phyloP scores from a whole-genome alignment of 1,140 invertebrate species.

The Steinernema feltiae region DNA sequence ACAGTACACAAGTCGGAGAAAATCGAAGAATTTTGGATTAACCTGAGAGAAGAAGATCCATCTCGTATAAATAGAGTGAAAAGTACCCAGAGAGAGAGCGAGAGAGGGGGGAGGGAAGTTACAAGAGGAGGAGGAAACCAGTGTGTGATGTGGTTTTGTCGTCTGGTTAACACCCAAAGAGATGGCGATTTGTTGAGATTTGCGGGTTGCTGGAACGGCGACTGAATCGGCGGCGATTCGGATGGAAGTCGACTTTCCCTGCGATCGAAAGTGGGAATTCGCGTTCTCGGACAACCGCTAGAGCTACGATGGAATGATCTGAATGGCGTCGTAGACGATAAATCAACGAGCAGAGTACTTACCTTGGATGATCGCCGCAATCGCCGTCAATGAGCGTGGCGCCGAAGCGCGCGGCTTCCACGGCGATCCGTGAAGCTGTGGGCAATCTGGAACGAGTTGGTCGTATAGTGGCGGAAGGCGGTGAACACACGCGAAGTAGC shows the following conservation, averaged over 20 bases:
- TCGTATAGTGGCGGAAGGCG: background rate
- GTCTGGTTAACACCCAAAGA: slow-evolving; percentile 12
- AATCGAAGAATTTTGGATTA: background rate
- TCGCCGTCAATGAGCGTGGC: background rate
- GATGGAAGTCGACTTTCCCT: no score
- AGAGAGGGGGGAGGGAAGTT: background rate
- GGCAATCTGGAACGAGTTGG: background rate
- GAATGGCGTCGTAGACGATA: background rate
- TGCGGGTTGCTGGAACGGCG: no score
- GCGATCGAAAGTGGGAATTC: no score
- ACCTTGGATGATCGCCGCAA: background rate
- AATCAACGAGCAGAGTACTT: background rate
- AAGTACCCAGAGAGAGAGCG: background rate
- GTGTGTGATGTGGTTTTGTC: slow-evolving; percentile 6
- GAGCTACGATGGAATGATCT: background rate
- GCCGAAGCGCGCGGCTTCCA: slow-evolving; percentile 6
- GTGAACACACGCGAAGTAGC: background rate
- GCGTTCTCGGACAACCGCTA: no score
- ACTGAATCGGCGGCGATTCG: no score
- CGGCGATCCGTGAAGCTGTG: background rate
- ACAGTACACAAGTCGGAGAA: background rate
- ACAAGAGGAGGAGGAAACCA: background rate
- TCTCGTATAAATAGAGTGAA: slow-evolving; percentile 11
- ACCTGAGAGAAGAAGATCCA: background rate
- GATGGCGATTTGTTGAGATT: background rate